Evolutionary conservation across 1,140 invertebrate genomes (phyloP), one percentile per base, ranked within the genome.

Genomic region (Tigriopus japonicus): DNA sequence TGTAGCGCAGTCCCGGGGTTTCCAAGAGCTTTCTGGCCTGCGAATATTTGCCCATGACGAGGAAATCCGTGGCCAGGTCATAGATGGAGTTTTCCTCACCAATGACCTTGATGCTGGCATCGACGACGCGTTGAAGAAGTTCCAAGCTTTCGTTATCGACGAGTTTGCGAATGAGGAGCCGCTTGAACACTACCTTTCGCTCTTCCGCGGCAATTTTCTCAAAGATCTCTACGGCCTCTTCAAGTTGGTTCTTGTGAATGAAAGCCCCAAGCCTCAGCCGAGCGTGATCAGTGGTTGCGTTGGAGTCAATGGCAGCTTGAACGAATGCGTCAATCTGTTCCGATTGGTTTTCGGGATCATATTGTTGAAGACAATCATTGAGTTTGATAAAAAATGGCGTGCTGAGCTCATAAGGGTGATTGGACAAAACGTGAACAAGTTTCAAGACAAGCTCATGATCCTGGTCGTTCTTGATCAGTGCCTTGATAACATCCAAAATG

Each of bases 21-120:
- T 87, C 82, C 7, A 91, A 70, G 63, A 91, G 85, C 69, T 85
- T 86, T 49, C 81, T 74, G 0, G 86, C 86, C 69, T 89, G 85
- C 52, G 80, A 71, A 19, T 84, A 68, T 49, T 82, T 74, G 1
- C 82, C 83, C 65, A 81, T 83, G 67, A 87, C 84, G 10, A 89
- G 74, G 69, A 89, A 89, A 1, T 79, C 77, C 60, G 86, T 77
- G 5, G 86, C 82, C 53, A 91, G 73, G 68, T 88, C 84, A 66
- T 87, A 84, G 1, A 89, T 71, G 62, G 83, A 82, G 66, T 87
- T 86, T 17, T 84, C 78, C 73, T 89, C 85, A 7, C 86, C 86
- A 62, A 86, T 81, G 59, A 85, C 74, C 59, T 76, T 70, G 0
- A 83, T 86, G 62, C 80, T 82, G 1, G 87, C 70, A 71, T 89